Percentiles rank a stretch among this genome's conserved stretches.
These are phyloP conservation scores for Pipa parva DNA, from an alignment of 2,113 vertebrate genomes.

Conservation along the genomic window DNA sequence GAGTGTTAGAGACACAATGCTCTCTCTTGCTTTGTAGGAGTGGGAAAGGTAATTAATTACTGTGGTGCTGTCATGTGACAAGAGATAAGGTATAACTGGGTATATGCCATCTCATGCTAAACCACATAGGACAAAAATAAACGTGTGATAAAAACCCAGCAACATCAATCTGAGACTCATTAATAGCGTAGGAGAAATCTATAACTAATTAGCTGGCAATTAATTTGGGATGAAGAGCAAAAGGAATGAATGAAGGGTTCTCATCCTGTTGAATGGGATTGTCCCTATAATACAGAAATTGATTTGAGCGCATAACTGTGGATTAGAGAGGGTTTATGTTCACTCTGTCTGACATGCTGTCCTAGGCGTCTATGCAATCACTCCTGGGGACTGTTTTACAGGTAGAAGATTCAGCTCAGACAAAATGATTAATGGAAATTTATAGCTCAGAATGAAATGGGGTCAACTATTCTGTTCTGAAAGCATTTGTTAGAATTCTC, in stretches of 20 bases:
- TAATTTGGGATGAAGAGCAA: conserved; percentile 63
- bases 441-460: too few species aligned
- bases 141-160: conserved; percentile 22
- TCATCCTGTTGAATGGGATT: conserved; percentile 38
- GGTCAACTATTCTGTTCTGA: too few species aligned
- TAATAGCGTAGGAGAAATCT: conserved; percentile 54
- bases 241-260: conserved; percentile 38
- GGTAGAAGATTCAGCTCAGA: too few species aligned
- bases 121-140: conserved; percentile 33
- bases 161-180: conserved; percentile 36
- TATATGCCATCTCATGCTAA: not conserved
- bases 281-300: conserved; percentile 42
- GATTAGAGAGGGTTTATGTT: not conserved
- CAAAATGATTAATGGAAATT: too few species aligned
- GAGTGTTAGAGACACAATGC: not conserved
- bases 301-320: conserved; percentile 1
- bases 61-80: conserved; percentile 13
- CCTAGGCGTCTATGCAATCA: too few species aligned
- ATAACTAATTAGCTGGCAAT: conserved; percentile 62
- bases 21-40: not conserved
- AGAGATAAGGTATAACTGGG: conserved; percentile 17
- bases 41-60: conserved; percentile 17
- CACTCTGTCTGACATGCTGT: too few species aligned
- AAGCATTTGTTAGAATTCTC: too few species aligned
- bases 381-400: too few species aligned